Percentiles rank a stretch among this genome's conserved stretches.
Evolutionary conservation across 2,888 invertebrate genomes (phyloP).

Genomic region (Oscheius myriophilus): DNA sequence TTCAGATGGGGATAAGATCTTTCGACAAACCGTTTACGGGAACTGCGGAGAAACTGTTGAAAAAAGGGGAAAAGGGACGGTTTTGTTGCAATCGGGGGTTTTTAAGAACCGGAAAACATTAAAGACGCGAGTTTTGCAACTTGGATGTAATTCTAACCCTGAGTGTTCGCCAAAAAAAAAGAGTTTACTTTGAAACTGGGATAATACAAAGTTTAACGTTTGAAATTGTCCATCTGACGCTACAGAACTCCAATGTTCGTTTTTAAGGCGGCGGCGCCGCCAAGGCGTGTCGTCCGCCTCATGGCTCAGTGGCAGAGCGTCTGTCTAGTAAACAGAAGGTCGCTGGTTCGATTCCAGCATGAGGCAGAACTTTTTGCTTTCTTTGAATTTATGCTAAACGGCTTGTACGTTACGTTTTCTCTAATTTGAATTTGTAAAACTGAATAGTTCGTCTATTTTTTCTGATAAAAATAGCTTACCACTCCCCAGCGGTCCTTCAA

Average conservation of each 20-base stretch:
- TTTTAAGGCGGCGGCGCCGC: too few relatives aligned
- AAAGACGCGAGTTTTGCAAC: too few relatives aligned
- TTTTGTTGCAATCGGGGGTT: constrained; percentile 1
- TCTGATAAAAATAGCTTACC: constrained; percentile 41
- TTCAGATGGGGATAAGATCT: constrained; percentile 11
- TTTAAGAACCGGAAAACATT: too few relatives aligned
- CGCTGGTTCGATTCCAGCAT: constrained; percentile 66
- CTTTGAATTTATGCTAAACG: neutral
- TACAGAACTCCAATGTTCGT: too few relatives aligned
- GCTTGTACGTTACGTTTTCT: too few relatives aligned
- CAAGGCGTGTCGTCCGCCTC: constrained; percentile 49
- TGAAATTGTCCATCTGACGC: too few relatives aligned
- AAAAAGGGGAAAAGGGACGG: constrained; percentile 8
- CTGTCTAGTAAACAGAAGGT: constrained; percentile 67
- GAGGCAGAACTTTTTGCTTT: constrained; percentile 39
- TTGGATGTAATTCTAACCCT: too few relatives aligned
- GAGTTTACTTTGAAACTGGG: too few relatives aligned
- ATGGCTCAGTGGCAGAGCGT: constrained; percentile 66
- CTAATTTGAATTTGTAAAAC: too few relatives aligned
- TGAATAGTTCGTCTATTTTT: too few relatives aligned
- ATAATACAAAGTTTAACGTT: too few relatives aligned
- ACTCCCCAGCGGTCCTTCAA: constrained; percentile 68
- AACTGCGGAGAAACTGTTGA: constrained; percentile 1
- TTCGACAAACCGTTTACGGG: neutral
- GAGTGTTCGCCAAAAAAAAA: too few relatives aligned